Evolutionary conservation across 2,797 vertebrate species (phyloP), one percentile per base, ranked within the genome.

Genomic region (Sarcophilus harrisii): DNA sequence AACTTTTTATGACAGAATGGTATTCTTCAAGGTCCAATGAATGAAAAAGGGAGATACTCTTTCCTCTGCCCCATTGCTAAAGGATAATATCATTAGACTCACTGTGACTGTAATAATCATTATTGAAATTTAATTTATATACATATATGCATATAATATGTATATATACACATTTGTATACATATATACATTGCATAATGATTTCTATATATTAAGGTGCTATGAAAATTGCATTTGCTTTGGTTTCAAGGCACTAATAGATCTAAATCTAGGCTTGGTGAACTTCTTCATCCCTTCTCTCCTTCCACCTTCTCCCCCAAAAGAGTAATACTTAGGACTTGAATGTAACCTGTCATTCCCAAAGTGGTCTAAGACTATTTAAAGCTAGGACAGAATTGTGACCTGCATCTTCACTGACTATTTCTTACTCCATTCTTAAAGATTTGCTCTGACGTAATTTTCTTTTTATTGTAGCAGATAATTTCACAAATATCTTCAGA

Each of bases 401-500:
- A 28, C n/a, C 29, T 95, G 55, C 54, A 73, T 92, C 93, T 57
- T 66, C 60, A 52, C 81, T 91, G 30, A 29, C 58, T 54, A 32
- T 90, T 94, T 45, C 62, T 58, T 81, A 60, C 32, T 93, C 89
- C 32, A 90, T 91, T 90, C 59, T 81, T 10, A 29, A 90, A 92
- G 45, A 90, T 10, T 16, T 38, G 54, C 57, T 89, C 58, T 96
- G 54, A 28, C 58, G 55, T 81, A 94, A 94, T 89, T 14, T 30
- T 6, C 54, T n/a, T 28, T 12, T 30, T 93, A 91, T 90, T 30
- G 16, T 58, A n/a, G 49, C 54, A 81, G 58, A 9, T 21, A 28
- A 59, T 24, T 57, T 92, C 73, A 91, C 57, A 91, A 91, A n/a
- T 92, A n/a, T 73, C 87, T 92, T 38, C 91, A 94, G 30, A 66